Evolutionary conservation across 1,140 invertebrate genomes (phyloP), one percentile per base, ranked within the genome.

Genomic region (Hypsibius dujardini): DNA sequence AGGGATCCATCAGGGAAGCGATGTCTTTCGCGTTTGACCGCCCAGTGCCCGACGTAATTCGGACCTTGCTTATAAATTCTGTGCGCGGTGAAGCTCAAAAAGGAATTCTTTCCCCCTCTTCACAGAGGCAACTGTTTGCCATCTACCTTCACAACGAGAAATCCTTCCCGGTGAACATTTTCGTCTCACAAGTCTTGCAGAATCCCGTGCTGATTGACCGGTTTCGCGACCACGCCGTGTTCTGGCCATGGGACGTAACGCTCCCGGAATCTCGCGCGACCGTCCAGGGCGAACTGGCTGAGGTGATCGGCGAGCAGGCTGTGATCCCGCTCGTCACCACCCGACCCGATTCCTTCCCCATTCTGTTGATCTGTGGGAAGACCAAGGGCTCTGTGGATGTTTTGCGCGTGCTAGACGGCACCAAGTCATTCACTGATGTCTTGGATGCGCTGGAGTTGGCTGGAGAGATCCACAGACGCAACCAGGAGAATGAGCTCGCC

Each of bases 171-270:
- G 62, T 67, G 12, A 67, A 67, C 42, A 67, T 67, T 42, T 67
- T 67, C 42, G 62, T 67, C 62, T 14, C 62, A 14, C 62, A 67
- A 42, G 42, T 67, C 62, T 42, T 67, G 62, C 62, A 67, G 42
- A 42, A 42, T 67, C 62, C 62, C 42, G 7, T 67, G 42, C 7
- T 67, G 12, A 67, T 67, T 3, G 7, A 67, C 12, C 42, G 45
- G 12, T 7, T 67, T 7, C 12, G 12, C 3, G 62, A 67, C 7
- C 62, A 42, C 3, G 62, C 42, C 3, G 62, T 67, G 12, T 7
- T 67, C 3, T 67, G 62, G 62, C 62, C 62, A 14, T 67, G 62
- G 62, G 62, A 67, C 42, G 62, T 67, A 42, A 67, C 62, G 12
- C 3, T 42, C 3, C 7, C 7, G 3, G 62, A 67, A 7, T 14